These are phyloP conservation scores for Pterobdella sp. DNA, from an alignment of 2,888 invertebrate species.

Conservation along the genomic window DNA sequence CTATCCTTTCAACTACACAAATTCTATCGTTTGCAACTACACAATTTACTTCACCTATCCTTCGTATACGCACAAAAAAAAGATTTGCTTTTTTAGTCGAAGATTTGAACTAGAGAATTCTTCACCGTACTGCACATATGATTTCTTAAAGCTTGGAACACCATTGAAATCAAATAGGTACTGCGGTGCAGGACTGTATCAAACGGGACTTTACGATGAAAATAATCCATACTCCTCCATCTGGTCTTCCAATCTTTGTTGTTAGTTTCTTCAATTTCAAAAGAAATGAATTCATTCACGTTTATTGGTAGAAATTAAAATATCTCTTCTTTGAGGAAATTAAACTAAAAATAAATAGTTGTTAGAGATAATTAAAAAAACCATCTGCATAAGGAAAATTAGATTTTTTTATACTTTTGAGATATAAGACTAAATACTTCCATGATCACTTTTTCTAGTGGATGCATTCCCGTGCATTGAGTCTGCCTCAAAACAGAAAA, in stretches of 20 bases:
- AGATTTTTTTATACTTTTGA: too few species aligned
- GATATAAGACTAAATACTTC: too few species aligned
- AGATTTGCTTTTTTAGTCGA: conserved; percentile 36
- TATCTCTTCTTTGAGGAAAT: too few species aligned
- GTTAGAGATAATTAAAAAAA: too few species aligned
- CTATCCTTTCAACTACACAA: conserved; percentile 38
- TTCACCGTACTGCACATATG: conserved; percentile 37
- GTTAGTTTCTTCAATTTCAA: conserved; percentile 37
- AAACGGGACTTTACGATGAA: conserved; percentile 32
- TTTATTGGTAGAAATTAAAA: too few species aligned
- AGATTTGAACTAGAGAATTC: conserved; percentile 36
- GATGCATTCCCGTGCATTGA: too few species aligned
- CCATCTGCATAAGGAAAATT: too few species aligned
- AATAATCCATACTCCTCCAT: conserved; percentile 33
- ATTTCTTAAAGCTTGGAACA: conserved; percentile 34
- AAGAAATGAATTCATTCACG: too few species aligned
- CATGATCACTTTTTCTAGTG: too few species aligned
- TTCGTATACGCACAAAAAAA: conserved; percentile 13
- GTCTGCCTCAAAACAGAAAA: too few species aligned
- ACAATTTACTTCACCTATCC: conserved; percentile 31
- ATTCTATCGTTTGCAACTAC: conserved; percentile 37
- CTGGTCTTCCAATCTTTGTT: conserved; percentile 37
- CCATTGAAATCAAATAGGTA: conserved; percentile 33
- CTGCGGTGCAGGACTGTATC: conserved; percentile 37
- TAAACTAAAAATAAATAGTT: too few species aligned